Evolutionary conservation across 1,140 invertebrate genomes (phyloP), one percentile per base, ranked within the genome.

Genomic region (Euwallacea similis): DNA sequence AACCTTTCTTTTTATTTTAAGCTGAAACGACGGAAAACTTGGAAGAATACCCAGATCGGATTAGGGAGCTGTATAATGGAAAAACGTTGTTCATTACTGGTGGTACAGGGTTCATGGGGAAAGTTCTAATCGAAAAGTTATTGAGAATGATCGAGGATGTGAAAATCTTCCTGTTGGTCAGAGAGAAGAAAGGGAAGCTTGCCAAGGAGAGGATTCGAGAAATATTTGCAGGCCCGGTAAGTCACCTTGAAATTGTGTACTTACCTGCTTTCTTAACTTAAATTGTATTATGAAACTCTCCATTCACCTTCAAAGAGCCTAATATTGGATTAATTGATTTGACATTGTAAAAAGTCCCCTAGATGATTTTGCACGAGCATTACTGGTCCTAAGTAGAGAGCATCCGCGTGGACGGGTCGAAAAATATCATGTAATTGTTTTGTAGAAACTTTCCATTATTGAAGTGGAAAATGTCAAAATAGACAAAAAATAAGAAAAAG

Each of bases 101-200:
- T 16, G 89, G 88, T 1, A 94, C 92, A 0, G 94, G 94, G 2
- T 96, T 96, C 79, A 86, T 96, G 79, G 94, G 94, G 4, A 95
- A 96, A 83, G 89, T 94, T 21, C 83, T 96, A 7, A 86, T 96
- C 13, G 93, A 96, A 81, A 96, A 96, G 83, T 80, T 97, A n/a
- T 83, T 96, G 13, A 84, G 93, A 72, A 88, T 84, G 42, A 92
- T 91, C 80, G 88, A 89, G 13, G 86, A 96, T 10, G 84, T 87
- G 58, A 88, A 82, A 75, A 88, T 98, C 63, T 96, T 93, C 79
- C 76, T 96, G 60, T 82, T 97, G 62, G 87, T 96, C 73, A 85
- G 95, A 72, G 83, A 88, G 7, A 96, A 96, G 81, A 90, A 90
- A 80, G 90, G 89, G 6, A 89, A 90, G 78, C 86, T 86, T 75